Evolutionary conservation across 2,113 vertebrate genomes (phyloP).

Genomic region (Ginglymostoma cirratum): DNA sequence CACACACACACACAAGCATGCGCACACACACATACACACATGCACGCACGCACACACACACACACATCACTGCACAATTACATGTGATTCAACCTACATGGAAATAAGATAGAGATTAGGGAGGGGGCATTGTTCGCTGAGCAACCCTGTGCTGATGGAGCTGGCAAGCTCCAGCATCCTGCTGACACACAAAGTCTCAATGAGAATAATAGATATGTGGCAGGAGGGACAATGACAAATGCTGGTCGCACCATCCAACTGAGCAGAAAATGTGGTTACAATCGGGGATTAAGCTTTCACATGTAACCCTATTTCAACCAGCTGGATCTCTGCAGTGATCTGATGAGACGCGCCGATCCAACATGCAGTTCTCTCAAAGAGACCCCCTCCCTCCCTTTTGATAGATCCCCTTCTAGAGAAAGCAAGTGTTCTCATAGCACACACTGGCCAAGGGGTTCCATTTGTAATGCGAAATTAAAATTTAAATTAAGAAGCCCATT

Average conservation of each 20-base stretch:
- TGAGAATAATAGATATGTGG: constrained; percentile 67
- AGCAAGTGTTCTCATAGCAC: neutral
- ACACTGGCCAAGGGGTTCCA: neutral
- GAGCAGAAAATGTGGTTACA: constrained; percentile 96
- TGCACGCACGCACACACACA: too few species aligned
- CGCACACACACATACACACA: too few species aligned
- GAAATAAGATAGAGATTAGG: constrained; percentile 83
- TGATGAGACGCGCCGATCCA: constrained; percentile 41
- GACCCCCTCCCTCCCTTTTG: neutral
- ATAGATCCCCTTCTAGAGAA: neutral
- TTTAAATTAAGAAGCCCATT: neutral
- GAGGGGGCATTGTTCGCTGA: constrained; percentile 87
- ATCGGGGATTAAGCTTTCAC: constrained; percentile 95
- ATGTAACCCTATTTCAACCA: constrained; percentile 85
- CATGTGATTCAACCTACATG: constrained; percentile 90
- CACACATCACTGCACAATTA: constrained; percentile 69
- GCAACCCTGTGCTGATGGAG: constrained; percentile 66
- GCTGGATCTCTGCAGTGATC: constrained; percentile 58
- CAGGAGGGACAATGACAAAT: constrained; percentile 69
- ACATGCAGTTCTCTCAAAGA: neutral
- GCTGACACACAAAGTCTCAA: constrained; percentile 67
- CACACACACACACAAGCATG: too few species aligned
- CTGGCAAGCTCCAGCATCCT: constrained; percentile 66
- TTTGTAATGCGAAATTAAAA: neutral
- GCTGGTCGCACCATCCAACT: constrained; percentile 80